Evolutionary conservation across 2,888 invertebrate species (phyloP).

Genomic region (Pyrocoelia pectoralis): DNA sequence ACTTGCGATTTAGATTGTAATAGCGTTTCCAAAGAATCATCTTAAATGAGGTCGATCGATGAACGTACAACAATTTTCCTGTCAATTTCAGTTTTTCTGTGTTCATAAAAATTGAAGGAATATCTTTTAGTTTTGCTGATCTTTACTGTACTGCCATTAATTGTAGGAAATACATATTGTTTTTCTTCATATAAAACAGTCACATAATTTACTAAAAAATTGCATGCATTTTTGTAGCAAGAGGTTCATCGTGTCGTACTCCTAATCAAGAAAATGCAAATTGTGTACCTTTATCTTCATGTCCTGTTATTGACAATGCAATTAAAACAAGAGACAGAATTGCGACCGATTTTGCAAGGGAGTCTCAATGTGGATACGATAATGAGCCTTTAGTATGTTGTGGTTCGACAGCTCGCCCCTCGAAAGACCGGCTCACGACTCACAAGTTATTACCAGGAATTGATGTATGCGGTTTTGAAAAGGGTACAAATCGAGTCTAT

Average conservation of each 20-base stretch:
- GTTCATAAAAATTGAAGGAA: too few species aligned
- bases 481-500: slow-evolving; percentile 8
- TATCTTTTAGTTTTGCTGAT: too few species aligned
- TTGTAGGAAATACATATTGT: too few species aligned
- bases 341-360: slow-evolving; percentile 51
- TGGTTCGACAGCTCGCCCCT: not conserved
- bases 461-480: slow-evolving; percentile 19
- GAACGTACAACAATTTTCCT: too few species aligned
- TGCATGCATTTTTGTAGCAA: not conserved
- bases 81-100: too few species aligned
- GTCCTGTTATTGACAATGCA: slow-evolving; percentile 53
- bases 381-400: slow-evolving; percentile 64
- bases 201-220: too few species aligned
- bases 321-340: slow-evolving; percentile 42
- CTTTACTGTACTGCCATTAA: too few species aligned
- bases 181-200: too few species aligned
- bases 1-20: not conserved
- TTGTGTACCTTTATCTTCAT: slow-evolving; percentile 60
- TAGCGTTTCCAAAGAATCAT: too few species aligned
- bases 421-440: not conserved
- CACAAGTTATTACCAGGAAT: slow-evolving; percentile 14
- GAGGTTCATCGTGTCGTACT: slow-evolving; percentile 43
- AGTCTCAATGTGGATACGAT: slow-evolving; percentile 63
- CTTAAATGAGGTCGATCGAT: too few species aligned
- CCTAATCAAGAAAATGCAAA: slow-evolving; percentile 55